Conservation (phyloP, 2,113 vertebrate genomes). For the Dendropsophus ebraccatus region DNA sequence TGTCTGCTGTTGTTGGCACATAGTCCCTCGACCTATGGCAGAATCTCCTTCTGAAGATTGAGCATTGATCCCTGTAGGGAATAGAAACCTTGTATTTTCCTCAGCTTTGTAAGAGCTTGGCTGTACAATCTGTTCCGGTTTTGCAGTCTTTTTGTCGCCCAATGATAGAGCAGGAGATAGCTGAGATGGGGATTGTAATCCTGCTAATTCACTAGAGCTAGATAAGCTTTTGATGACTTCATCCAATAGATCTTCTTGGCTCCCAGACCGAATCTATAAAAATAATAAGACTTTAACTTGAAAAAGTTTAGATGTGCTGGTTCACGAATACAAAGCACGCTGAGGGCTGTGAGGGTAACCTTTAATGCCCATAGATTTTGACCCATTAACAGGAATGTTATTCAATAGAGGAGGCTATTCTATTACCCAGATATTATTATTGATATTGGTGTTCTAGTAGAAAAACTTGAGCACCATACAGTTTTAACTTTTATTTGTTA, state of each 20-base stretch:
- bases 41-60: slow-evolving; percentile 78
- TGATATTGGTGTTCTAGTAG: too few relatives aligned
- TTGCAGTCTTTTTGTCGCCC: slow-evolving; percentile 74
- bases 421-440: too few relatives aligned
- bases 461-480: too few relatives aligned
- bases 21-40: slow-evolving; percentile 76
- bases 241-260: slow-evolving; percentile 89
- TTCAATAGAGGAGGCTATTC: too few relatives aligned
- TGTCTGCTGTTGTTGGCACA: slow-evolving; percentile 73
- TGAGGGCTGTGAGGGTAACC: too few relatives aligned
- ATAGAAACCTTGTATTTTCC: slow-evolving; percentile 76
- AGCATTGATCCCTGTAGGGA: slow-evolving; percentile 74
- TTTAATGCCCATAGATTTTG: not conserved
- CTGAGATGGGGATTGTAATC: slow-evolving; percentile 74
- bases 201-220: slow-evolving; percentile 78
- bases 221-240: slow-evolving; percentile 87
- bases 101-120: slow-evolving; percentile 82
- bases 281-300: not conserved
- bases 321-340: too few relatives aligned
- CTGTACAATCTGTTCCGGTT: slow-evolving; percentile 69
- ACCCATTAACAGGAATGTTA: not conserved
- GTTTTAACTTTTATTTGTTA: too few relatives aligned
- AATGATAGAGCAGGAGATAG: slow-evolving; percentile 75
- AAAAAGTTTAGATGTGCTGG: too few relatives aligned
- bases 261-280: slow-evolving; percentile 78